phyloP scores from a whole-genome alignment of 2,888 invertebrate genomes.

The Calameuta pallipes region DNA sequence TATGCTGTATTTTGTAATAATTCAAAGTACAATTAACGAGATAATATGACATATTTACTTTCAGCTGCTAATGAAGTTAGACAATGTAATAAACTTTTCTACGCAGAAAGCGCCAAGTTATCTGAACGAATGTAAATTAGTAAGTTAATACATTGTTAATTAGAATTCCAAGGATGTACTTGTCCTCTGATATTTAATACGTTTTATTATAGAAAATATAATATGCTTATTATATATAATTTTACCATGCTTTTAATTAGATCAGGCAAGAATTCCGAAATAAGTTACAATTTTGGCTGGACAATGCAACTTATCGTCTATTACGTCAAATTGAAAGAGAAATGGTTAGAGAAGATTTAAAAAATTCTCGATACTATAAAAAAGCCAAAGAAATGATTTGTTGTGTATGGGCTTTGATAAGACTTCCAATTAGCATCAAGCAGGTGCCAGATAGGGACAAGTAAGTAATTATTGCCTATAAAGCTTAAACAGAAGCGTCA shows the following conservation, averaged over 20 bases:
- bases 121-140: constrained; percentile 67
- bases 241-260: constrained; percentile 37
- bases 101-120: constrained; percentile 61
- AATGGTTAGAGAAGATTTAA: constrained; percentile 65
- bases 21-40: not conserved
- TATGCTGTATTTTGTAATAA: not conserved
- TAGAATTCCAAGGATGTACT: not conserved
- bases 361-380: constrained; percentile 65
- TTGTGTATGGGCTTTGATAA: constrained; percentile 67
- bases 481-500: not conserved
- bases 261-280: constrained; percentile 64
- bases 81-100: constrained; percentile 68
- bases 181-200: not conserved
- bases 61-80: constrained; percentile 70
- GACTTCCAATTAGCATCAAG: constrained; percentile 61
- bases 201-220: no score
- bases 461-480: constrained; percentile 25
- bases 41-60: constrained; percentile 25
- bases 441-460: constrained; percentile 52
- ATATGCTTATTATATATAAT: not conserved
- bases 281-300: constrained; percentile 65
- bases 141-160: constrained; percentile 38
- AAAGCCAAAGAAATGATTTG: constrained; percentile 62
- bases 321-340: constrained; percentile 67
- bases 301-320: constrained; percentile 67